phyloP scores from a whole-genome alignment of 2,113 vertebrate species.

The Sylvia atricapilla region DNA sequence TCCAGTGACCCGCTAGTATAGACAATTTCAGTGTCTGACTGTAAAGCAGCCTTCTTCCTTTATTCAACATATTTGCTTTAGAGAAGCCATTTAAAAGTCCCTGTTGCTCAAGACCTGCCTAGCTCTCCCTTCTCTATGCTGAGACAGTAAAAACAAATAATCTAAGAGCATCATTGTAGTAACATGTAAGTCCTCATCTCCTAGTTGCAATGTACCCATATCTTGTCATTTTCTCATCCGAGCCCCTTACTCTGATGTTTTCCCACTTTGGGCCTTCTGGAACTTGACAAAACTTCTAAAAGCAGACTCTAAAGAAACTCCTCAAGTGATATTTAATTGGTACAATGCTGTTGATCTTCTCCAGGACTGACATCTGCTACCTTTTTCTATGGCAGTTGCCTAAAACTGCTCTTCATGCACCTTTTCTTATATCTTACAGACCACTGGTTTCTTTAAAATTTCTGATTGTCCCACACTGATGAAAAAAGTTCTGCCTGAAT shows the following conservation, averaged over 20 bases:
- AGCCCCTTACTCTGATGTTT: not conserved
- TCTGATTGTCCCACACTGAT: not conserved
- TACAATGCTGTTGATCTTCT: not conserved
- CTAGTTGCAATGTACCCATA: not conserved
- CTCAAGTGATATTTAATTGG: not conserved
- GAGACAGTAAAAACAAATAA: not conserved
- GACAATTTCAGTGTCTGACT: not conserved
- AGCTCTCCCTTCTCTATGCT: not conserved
- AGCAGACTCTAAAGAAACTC: not conserved
- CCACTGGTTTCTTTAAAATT: not conserved
- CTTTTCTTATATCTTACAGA: conserved; percentile 4
- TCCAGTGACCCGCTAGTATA: not conserved
- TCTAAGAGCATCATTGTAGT: not conserved
- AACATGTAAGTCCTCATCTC: not conserved
- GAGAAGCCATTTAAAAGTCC: not conserved
- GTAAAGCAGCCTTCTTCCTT: not conserved
- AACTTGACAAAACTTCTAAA: not conserved
- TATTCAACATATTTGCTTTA: not conserved
- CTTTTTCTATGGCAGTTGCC: not conserved
- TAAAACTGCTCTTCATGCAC: not conserved
- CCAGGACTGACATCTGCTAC: accelerated
- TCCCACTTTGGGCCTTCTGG: not conserved
- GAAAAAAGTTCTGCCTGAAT: not conserved
- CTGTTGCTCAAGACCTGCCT: not conserved
- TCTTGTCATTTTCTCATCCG: not conserved